These are phyloP conservation scores for Platanista minor DNA, from an alignment of 2,113 vertebrate genomes.

Conservation along the genomic window DNA sequence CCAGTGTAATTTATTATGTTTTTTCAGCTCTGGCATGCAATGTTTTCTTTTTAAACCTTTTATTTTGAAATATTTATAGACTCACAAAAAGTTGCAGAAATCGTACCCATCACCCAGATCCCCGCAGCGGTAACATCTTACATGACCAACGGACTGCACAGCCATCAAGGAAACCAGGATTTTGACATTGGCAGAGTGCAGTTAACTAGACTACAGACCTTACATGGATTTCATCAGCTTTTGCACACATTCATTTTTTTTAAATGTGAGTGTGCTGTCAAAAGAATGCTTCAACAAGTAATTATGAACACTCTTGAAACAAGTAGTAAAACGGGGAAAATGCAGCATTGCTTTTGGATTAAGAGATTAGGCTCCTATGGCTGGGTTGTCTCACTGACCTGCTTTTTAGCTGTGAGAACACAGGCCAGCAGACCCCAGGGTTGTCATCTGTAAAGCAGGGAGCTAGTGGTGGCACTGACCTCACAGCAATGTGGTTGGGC, in stretches of 20 bases:
- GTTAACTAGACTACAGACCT: fast-evolving
- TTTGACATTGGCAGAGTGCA: fast-evolving
- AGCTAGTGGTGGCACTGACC: fast-evolving
- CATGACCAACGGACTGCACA: neutral
- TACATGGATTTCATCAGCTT: fast-evolving
- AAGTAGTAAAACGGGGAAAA: fast-evolving
- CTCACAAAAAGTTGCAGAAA: neutral
- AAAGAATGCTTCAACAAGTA: neutral
- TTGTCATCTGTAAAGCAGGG: too few relatives aligned
- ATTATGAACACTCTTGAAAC: neutral
- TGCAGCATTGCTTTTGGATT: too few relatives aligned
- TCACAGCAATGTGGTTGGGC: fast-evolving
- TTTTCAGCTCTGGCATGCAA: neutral
- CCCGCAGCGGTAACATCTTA: fast-evolving
- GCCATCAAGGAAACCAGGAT: neutral
- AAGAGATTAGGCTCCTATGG: fast-evolving
- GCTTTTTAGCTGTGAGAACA: fast-evolving
- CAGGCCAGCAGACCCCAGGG: too few relatives aligned
- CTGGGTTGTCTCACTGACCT: too few relatives aligned
- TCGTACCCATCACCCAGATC: neutral
- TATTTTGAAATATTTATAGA: neutral
- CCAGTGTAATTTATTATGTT: fast-evolving
- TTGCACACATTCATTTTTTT: neutral
- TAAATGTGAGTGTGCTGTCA: fast-evolving
- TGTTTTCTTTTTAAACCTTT: neutral